phyloP scores from a whole-genome alignment of 1,140 invertebrate species.

The Drosophila repleta region DNA sequence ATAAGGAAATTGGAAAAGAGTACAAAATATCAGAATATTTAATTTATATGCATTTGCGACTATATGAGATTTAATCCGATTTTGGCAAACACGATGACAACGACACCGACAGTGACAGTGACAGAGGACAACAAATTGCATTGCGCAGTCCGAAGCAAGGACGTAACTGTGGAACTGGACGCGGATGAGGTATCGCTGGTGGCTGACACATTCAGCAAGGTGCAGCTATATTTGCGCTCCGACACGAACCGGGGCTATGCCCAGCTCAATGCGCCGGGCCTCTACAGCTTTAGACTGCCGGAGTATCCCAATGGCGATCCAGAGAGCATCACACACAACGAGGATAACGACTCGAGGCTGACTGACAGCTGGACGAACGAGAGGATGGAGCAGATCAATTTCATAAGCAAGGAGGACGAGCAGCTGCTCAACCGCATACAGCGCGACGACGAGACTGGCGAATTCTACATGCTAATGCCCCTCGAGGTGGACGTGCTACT shows the following conservation, averaged over 20 bases:
- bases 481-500: constrained; percentile 47
- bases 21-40: not conserved
- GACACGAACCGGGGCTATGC: constrained; percentile 16
- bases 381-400: constrained; percentile 12
- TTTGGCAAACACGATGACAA: constrained; percentile 10
- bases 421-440: constrained; percentile 28
- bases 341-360: not conserved
- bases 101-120: too few species aligned
- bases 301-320: not conserved
- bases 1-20: not conserved
- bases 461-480: constrained; percentile 53
- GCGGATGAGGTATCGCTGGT: constrained; percentile 13
- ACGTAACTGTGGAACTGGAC: not conserved
- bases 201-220: constrained; percentile 29
- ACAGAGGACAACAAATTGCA: not conserved
- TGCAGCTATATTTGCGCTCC: constrained; percentile 32
- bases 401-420: not conserved
- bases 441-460: constrained; percentile 39
- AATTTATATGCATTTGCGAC: not conserved
- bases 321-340: not conserved
- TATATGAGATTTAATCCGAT: not conserved
- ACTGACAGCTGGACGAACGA: constrained; percentile 24
- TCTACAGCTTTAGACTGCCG: constrained; percentile 41
- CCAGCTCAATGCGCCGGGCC: constrained; percentile 21
- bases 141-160: not conserved